Evolutionary conservation across 2,797 vertebrate species (phyloP), one percentile per base, ranked within the genome.

Genomic region (Rousettus madagascariensis): DNA sequence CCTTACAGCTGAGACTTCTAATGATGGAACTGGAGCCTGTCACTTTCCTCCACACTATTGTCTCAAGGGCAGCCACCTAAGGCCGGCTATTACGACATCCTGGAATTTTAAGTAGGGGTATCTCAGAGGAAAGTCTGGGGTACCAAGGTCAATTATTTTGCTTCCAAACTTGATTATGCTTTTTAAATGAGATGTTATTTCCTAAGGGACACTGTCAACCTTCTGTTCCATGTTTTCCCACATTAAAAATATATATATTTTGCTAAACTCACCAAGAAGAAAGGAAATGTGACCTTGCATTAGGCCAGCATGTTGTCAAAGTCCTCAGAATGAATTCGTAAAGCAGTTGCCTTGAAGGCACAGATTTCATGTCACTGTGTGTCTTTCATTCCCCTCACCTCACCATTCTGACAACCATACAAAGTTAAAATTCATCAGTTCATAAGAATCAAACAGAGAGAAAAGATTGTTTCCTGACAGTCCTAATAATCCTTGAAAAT

Each of bases 181-280:
- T 78, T 86, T 75, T 16, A 53, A 72, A 59, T 28, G 13, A 80
- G 36, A 57, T 17, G 22, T 12, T 92, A 36, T 41, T 86, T 95
- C 59, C 72, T 59, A 95, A 79, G 12, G 30, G 66, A 51, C 51
- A 51, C 2, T 77, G 33, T 26, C 59, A 91, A 79, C 2, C 16
- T 46, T 95, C 38, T 69, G 43, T 20, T 59, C 51, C n/a, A 16
- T 49, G 36, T 63, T 82, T 95, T 86, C 79, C 80, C 88, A 79
- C 19, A 36, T 24, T 53, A 57, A 82, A 43, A 43, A 86, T 5
- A 55, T 16, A 11, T 26, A 38, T 36, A 19, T 43, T 11, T 79
- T 91, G 22, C 41, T 79, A 75, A 38, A 22, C 41, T 71, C 26
- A 51, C 49, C 36, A 24, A 13, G 46, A 71, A 92, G 4, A 9